Percentiles rank a stretch among this genome's conserved stretches.
Conservation (phyloP, 2,113 vertebrate species). For the Bos javanicus region DNA sequence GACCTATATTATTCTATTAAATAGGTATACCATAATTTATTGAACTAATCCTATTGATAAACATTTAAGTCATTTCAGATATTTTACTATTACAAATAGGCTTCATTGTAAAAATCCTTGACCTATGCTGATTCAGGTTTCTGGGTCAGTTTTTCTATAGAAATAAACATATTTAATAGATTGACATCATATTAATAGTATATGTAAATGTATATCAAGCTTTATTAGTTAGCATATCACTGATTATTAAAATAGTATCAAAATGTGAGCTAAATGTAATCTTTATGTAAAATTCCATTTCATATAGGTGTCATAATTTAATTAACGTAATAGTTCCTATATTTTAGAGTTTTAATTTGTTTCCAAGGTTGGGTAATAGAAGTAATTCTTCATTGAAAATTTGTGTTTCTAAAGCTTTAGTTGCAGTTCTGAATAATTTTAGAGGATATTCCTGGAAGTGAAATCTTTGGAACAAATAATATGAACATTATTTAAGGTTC, state of each 20-base stretch:
- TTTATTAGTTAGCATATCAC: background rate
- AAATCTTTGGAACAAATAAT: background rate
- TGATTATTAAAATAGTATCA: background rate
- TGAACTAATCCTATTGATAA: background rate
- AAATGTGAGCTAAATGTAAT: background rate
- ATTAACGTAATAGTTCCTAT: background rate
- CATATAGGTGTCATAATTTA: background rate
- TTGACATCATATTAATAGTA: background rate
- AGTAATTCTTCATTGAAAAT: background rate
- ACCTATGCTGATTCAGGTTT: background rate
- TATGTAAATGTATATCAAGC: background rate
- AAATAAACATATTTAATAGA: background rate
- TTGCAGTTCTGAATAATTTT: background rate
- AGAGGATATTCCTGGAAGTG: background rate
- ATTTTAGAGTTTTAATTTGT: background rate
- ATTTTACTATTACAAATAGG: background rate
- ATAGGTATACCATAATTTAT: background rate
- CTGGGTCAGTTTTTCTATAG: background rate
- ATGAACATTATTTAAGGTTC: background rate
- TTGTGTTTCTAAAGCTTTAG: background rate
- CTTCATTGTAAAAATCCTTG: background rate
- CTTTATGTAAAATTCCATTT: background rate
- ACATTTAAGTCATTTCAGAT: background rate
- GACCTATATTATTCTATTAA: background rate
- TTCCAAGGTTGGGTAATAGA: background rate